Conservation (phyloP, 2,113 vertebrate genomes). For the Rousettus leschenaultii region DNA sequence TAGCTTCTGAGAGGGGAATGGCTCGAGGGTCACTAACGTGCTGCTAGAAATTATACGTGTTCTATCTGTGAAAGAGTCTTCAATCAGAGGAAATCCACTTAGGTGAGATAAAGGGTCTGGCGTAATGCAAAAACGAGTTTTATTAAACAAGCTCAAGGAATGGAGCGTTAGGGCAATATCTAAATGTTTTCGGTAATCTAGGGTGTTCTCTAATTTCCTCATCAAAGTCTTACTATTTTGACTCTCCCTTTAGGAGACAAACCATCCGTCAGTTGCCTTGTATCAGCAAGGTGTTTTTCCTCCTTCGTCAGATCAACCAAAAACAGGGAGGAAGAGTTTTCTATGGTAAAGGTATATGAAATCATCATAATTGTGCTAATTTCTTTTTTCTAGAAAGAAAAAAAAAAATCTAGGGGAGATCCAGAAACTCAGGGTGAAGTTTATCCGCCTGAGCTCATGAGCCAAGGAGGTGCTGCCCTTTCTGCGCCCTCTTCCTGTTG, state of each 20-base stretch:
- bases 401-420: background rate
- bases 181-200: constrained; percentile 21
- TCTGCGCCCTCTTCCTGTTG: background rate
- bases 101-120: constrained; percentile 21
- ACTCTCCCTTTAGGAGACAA: constrained; percentile 46
- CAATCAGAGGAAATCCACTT: constrained; percentile 51
- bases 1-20: background rate
- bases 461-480: background rate
- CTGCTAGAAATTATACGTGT: constrained; percentile 18
- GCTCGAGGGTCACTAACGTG: constrained; percentile 19
- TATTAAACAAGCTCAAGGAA: constrained; percentile 55
- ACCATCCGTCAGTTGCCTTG: background rate
- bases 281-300: background rate
- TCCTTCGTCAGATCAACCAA: background rate
- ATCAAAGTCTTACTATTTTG: constrained; percentile 42
- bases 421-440: background rate
- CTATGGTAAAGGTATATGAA: background rate
- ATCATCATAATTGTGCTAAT: background rate
- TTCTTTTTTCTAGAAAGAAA: background rate
- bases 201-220: constrained; percentile 17
- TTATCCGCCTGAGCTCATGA: background rate
- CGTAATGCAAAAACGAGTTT: constrained; percentile 21
- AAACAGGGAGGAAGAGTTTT: background rate
- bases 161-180: background rate
- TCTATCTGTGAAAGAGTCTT: background rate